Evolutionary conservation across 2,888 invertebrate species (phyloP), one percentile per base, ranked within the genome.

Genomic region (Drosophila setosimentum): DNA sequence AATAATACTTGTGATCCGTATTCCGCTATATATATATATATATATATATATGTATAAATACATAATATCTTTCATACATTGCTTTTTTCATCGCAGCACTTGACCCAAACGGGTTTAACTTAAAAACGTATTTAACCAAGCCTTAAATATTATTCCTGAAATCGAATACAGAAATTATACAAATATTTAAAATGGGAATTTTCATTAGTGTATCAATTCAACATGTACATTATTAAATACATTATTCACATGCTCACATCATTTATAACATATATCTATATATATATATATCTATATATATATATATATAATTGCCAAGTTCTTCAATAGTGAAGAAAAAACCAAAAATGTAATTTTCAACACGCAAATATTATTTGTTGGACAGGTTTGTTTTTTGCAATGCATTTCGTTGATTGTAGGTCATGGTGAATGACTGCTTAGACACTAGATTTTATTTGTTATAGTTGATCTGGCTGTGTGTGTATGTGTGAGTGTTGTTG

Each of bases 371-470:
- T n/a, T 69, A 70, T 58, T 32, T 42, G 42, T 49, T 53, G 50
- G 61, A 49, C 45, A 16, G 24, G 45, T 45, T 45, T 77, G n/a
- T n/a, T 78, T 78, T 68, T 29, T 32, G 49, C 64, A 32, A 51
- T 77, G 59, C 62, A 76, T 70, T 78, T 61, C 48, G 30, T 18
- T 32, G 42, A 70, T 85, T 83, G 79, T 89, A 73, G 85, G 87
- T 87, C 90, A 89, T 80, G 87, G 88, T 82, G 74, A 80, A 77
- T 79, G 61, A 8, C 45, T 79, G 75, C 73, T 73, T 65, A 42
- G 66, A 58, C 32, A 73, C 62, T 13, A 60, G 42, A 51, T 45
- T 72, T 48, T 18, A 16, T 18, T 49, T 54, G 50, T 21, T 53
- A 6, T 29, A 60, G 35, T 45, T 55, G 16, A 42, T 62, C 21